phyloP scores from a whole-genome alignment of 1,140 invertebrate species.

The Gyrodactylus salaris region DNA sequence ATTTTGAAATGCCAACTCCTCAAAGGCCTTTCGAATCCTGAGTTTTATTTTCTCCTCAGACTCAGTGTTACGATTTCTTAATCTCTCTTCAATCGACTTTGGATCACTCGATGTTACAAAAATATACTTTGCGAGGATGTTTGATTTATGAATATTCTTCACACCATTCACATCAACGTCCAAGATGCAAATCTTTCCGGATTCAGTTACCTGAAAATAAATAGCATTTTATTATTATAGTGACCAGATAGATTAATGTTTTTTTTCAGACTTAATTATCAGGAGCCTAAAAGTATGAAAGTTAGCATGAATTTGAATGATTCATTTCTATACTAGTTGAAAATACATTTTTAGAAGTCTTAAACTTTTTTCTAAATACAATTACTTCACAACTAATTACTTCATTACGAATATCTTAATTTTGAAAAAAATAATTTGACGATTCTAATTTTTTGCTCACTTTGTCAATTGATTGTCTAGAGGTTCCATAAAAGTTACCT shows the following conservation, averaged over 20 bases:
- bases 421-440: not conserved
- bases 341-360: too few species aligned
- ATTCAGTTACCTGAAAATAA: too few species aligned
- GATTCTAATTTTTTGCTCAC: not conserved
- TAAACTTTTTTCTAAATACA: too few species aligned
- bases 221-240: too few species aligned
- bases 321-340: too few species aligned
- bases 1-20: not conserved
- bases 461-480: not conserved
- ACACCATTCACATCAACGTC: not conserved
- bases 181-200: not conserved
- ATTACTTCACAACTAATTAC: too few species aligned
- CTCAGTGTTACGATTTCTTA: not conserved
- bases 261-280: too few species aligned
- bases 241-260: too few species aligned
- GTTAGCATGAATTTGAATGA: too few species aligned
- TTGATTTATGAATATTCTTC: not conserved
- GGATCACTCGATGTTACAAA: not conserved
- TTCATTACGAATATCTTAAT: not conserved
- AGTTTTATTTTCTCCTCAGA: not conserved
- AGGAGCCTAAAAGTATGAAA: too few species aligned
- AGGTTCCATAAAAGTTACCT: not conserved
- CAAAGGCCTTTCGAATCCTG: not conserved
- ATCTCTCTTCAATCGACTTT: not conserved
- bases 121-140: not conserved